A percentile compares a stretch with the other conserved stretches of the same genome.
Conservation (phyloP, 2,888 invertebrate genomes). For the Linyphia triangularis region DNA sequence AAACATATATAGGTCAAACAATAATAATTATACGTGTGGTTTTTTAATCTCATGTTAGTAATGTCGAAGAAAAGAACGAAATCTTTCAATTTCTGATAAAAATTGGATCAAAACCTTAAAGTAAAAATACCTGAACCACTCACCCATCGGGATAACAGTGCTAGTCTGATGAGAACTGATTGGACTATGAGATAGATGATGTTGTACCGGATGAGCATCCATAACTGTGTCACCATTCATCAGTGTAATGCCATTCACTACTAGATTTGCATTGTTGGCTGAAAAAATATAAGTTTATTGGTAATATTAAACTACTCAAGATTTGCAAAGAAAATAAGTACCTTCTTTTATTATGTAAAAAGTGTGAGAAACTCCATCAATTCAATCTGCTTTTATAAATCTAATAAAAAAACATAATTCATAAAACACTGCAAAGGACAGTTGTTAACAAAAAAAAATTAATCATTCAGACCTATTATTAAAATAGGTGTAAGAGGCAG, state of each 20-base stretch:
- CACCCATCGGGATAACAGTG: conserved; percentile 67
- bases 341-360: not conserved
- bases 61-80: too few species aligned
- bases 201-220: conserved; percentile 74
- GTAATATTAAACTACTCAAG: not conserved
- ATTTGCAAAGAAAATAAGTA: not conserved
- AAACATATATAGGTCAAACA: too few species aligned
- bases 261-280: conserved; percentile 69
- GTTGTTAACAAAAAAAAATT: too few species aligned
- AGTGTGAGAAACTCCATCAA: not conserved
- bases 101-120: not conserved
- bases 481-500: too few species aligned
- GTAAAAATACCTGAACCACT: not conserved
- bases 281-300: not conserved
- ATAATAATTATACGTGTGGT: too few species aligned
- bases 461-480: too few species aligned
- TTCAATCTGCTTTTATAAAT: too few species aligned
- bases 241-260: conserved; percentile 73
- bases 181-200: conserved; percentile 59
- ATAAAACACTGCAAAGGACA: too few species aligned
- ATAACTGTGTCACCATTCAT: conserved; percentile 74
- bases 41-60: too few species aligned
- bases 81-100: not conserved
- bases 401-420: too few species aligned
- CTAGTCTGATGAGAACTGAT: conserved; percentile 65